Base-by-base conservation (phyloP, 2,113 vertebrate genomes). In the Anguilla japonica region DNA sequence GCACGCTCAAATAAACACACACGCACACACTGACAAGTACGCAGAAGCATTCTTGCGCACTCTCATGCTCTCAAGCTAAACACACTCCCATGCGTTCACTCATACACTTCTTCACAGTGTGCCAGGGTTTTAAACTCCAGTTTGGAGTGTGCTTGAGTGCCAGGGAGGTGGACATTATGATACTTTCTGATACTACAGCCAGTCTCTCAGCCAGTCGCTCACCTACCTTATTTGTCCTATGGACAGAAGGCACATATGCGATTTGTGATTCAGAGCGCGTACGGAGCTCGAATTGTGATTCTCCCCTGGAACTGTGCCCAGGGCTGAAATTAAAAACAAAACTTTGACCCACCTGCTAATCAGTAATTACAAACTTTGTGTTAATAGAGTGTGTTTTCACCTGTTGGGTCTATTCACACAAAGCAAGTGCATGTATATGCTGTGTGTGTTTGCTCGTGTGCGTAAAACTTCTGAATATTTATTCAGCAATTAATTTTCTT, bases 291-390 rank as follows among this genome's bases (percentile, higher is more conserved):
- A 41, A 82, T 82, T 34, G 8, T 56, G 40, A 56, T 79, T 81
- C 20, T 41, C 40, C 79, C 57, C 79, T 63, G 85, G 85, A 86
- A 43, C 80, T 56, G 81, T 13, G 40, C 79, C 79, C 39, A 63
- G 85, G 56, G 50, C 85, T 67, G 85, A 56, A 85, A 57, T 86
- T 86, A 81, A 86, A 34, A 81, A 67, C 79, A 82, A 82, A 82
- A 86, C 26, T 86, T 79, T 46, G 79, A 63, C 79, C 85, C 56
- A 43, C 56, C 53, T 86, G 79, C 85, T 80, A 81, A 63, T 81
- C 79, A 67, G 85, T 63, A 82, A 67, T 63, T 43, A 81, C 41
- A n/a, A 63, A 82, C 79, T 26, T 40, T 80, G 40, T 41, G 71
- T 75, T 75, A 75, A 75, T 75, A 13, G 71, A 75, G 22, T 75